A percentile compares a stretch with the other conserved stretches of the same genome.
Conservation (phyloP, 2,888 invertebrate species). For the Drosophila hamatofila region DNA sequence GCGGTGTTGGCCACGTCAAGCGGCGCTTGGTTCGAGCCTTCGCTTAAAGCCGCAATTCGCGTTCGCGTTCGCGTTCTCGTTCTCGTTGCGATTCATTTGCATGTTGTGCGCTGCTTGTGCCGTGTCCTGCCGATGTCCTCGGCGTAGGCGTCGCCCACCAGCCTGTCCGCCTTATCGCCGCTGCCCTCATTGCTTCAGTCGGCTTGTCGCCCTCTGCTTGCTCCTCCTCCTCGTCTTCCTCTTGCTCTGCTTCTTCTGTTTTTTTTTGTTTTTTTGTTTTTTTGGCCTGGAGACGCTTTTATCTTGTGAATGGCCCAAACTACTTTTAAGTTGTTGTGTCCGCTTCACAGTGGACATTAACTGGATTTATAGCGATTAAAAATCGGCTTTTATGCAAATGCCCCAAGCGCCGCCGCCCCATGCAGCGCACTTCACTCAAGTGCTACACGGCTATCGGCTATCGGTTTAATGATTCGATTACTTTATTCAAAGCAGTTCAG, state of each 20-base stretch:
- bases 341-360: slow-evolving; percentile 46
- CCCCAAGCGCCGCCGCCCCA: background rate
- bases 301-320: slow-evolving; percentile 55
- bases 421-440: background rate
- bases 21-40: slow-evolving; percentile 21
- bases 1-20: slow-evolving; percentile 12
- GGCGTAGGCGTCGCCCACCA: slow-evolving; percentile 41
- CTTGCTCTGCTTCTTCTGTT: background rate
- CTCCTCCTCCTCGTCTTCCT: background rate
- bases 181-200: slow-evolving; percentile 53
- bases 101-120: slow-evolving; percentile 38
- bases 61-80: slow-evolving; percentile 18
- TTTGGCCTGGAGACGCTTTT: slow-evolving; percentile 38
- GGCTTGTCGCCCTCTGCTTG: slow-evolving; percentile 45
- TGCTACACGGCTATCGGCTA: background rate
- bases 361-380: slow-evolving; percentile 57
- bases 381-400: slow-evolving; percentile 25
- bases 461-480: background rate
- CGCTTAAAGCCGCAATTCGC: slow-evolving; percentile 55
- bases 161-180: slow-evolving; percentile 68
- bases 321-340: slow-evolving; percentile 58
- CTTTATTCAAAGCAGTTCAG: background rate
- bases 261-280: background rate
- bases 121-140: slow-evolving; percentile 29
- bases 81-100: slow-evolving; percentile 62